Percentiles rank a stretch among this genome's conserved stretches.
phyloP scores from a whole-genome alignment of 92 coral and sea anemone genomes.

The Pocillopora grandis region DNA sequence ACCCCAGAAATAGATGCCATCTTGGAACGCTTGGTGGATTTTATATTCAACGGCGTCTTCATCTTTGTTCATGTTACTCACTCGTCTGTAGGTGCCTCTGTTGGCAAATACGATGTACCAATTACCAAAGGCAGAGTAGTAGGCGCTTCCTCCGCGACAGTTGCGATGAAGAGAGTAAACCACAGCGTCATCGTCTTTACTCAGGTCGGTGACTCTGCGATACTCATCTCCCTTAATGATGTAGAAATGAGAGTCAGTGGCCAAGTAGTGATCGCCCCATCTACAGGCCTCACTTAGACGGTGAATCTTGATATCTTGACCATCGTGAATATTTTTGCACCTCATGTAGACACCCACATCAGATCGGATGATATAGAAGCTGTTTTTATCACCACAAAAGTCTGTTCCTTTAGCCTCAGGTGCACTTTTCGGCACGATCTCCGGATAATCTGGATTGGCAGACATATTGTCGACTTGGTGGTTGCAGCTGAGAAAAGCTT shows the following conservation, averaged over 20 bases:
- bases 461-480: not conserved
- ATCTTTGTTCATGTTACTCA: conserved; percentile 15
- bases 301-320: conserved; percentile 13
- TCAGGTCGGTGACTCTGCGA: conserved; percentile 33
- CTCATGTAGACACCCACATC: conserved; percentile 28
- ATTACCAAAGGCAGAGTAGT: conserved; percentile 7
- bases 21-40: not conserved
- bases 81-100: conserved; percentile 10
- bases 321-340: not conserved
- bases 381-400: conserved; percentile 9
- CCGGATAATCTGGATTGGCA: not conserved
- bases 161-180: conserved; percentile 31
- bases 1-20: conserved; percentile 32
- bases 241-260: not conserved
- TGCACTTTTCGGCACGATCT: not conserved
- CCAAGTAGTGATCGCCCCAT: conserved; percentile 20
- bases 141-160: conserved; percentile 22
- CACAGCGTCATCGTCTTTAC: conserved; percentile 15
- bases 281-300: conserved; percentile 12
- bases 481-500: not conserved
- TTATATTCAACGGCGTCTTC: conserved; percentile 2
- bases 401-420: conserved; percentile 15
- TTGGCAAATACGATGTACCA: conserved; percentile 1
- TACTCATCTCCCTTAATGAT: not conserved
- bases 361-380: conserved; percentile 16